Evolutionary conservation across 2,888 invertebrate species (phyloP), one percentile per base, ranked within the genome.

Genomic region (Eupithecia tripunctaria): DNA sequence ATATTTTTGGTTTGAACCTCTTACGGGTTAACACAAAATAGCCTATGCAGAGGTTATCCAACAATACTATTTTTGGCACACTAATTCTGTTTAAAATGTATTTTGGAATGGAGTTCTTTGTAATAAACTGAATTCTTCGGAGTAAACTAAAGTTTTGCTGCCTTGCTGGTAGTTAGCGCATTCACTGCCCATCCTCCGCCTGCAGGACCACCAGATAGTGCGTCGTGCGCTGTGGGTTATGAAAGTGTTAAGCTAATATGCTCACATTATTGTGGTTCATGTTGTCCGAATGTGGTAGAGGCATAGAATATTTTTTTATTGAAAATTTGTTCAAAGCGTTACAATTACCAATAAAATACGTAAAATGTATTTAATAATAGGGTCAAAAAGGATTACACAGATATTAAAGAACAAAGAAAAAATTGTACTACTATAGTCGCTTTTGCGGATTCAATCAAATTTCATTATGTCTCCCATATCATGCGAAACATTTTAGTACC

Each of bases 61-160:
- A 38, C 38, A 4, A 18, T 62, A 43, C 18, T 63, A 67, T 64
- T 56, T 71, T 63, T 71, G 67, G 63, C 71, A 21, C 32, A 43
- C 38, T 2, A 27, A 32, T 18, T 66, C 29, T 51, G 18, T 14
- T 4, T 27, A 8, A 51, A 12, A 10, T 21, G 18, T 56, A 25
- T 56, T 25, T 4, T 56, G 4, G 0, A 1, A 5, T 25, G 25
- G 14, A 25, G 25, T 12, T 51, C n/a, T 8, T 10, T 3, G 10
- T 51, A 21, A 1, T 3, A 51, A 51, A 10, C 2, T 10, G 21
- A 10, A 10, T 51, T 51, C 47, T 51, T 21, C 21, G 10, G 3
- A 51, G 10, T 51, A 8, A 8, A 21, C n/a, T 51, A n/a, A 51
- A 51, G n/a, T 2, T 10, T 51, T 51, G 21, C 21, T 51, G 43